Conservation (phyloP, 1,140 invertebrate genomes). For the Holcopasites calliopsidis region DNA sequence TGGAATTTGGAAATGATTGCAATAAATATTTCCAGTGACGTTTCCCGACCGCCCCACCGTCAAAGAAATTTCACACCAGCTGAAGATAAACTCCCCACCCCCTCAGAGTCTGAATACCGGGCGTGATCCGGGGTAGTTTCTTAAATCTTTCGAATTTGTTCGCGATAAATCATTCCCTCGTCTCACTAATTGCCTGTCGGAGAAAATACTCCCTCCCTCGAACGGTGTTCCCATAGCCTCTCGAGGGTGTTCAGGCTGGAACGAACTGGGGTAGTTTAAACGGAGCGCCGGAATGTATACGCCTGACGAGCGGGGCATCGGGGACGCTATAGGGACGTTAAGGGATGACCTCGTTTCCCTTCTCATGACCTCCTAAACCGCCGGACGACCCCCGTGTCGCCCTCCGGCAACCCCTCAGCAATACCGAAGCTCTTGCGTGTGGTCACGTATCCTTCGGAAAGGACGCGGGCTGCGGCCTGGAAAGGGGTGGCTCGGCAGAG, state of each 20-base stretch:
- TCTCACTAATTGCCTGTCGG: slow-evolving; percentile 31
- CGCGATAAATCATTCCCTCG: slow-evolving; percentile 38
- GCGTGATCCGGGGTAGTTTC: neutral
- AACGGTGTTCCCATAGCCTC: slow-evolving; percentile 17
- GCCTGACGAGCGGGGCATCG: neutral
- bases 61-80: neutral
- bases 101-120: neutral
- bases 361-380: slow-evolving; percentile 62
- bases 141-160: slow-evolving; percentile 23
- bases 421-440: slow-evolving; percentile 45
- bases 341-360: slow-evolving; percentile 63
- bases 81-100: neutral
- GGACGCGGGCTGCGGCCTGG: slow-evolving; percentile 30
- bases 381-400: slow-evolving; percentile 25
- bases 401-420: slow-evolving; percentile 39
- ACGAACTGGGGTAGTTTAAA: neutral
- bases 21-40: no score
- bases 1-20: no score
- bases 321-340: slow-evolving; percentile 11
- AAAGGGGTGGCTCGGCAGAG: slow-evolving; percentile 20
- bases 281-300: neutral
- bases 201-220: neutral
- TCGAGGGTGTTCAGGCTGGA: neutral
- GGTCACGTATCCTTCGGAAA: slow-evolving; percentile 50
- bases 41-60: no score